A percentile compares a stretch with the other conserved stretches of the same genome.
phyloP scores from a whole-genome alignment of 1,140 invertebrate genomes.

The Diplogasteroides magnus region DNA sequence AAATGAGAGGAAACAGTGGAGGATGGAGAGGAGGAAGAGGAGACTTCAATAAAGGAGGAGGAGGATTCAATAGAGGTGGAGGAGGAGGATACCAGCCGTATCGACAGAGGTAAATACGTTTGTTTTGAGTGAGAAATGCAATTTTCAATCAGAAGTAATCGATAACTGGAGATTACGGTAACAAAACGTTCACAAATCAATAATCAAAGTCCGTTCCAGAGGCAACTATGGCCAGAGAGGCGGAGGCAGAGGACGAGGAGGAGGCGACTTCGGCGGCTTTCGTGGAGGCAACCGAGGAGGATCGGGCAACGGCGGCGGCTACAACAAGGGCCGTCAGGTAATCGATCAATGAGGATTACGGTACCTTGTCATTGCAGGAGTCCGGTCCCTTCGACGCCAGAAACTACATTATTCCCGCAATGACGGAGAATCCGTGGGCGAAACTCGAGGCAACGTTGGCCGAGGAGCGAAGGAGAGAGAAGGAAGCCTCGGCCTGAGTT shows the following conservation, averaged over 20 bases:
- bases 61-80: slow-evolving; percentile 14
- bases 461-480: neutral
- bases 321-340: too few relatives aligned
- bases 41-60: slow-evolving; percentile 3
- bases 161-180: too few relatives aligned
- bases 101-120: neutral
- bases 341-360: too few relatives aligned
- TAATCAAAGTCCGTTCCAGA: too few relatives aligned
- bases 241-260: too few relatives aligned
- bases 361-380: neutral
- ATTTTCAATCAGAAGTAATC: too few relatives aligned
- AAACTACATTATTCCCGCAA: slow-evolving; percentile 25
- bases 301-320: too few relatives aligned
- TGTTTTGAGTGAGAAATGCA: neutral
- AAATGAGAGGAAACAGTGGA: slow-evolving; percentile 5
- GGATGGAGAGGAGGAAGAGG: slow-evolving; percentile 13
- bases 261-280: too few relatives aligned
- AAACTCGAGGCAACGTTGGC: slow-evolving; percentile 12
- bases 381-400: neutral
- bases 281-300: too few relatives aligned
- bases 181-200: too few relatives aligned
- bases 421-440: slow-evolving; percentile 32
- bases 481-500: too few relatives aligned
- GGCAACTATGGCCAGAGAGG: slow-evolving; percentile 2
- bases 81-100: slow-evolving; percentile 7